phyloP scores from a whole-genome alignment of 30 jellyfish, hydroid and myxozoan species.

The Cassiopea andromeda region DNA sequence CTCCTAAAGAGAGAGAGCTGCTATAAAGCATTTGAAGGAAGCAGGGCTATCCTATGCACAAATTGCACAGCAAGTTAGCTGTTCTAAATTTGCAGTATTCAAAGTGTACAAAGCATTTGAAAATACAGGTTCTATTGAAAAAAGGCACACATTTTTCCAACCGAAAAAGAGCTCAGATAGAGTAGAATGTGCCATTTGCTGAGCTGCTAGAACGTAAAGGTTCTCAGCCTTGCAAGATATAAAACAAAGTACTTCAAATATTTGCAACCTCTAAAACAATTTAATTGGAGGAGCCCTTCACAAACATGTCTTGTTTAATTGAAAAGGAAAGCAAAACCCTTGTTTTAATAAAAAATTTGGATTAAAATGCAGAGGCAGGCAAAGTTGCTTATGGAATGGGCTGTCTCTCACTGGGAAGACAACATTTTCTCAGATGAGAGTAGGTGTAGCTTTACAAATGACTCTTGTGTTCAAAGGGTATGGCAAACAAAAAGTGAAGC shows the following conservation, averaged over 20 bases:
- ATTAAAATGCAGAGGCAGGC: background rate
- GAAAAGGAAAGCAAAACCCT: background rate
- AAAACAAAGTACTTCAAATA: background rate
- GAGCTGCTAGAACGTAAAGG: background rate
- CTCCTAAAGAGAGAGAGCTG: background rate
- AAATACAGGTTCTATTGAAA: constrained; percentile 4
- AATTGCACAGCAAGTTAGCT: constrained; percentile 8
- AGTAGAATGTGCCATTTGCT: background rate
- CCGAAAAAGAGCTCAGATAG: background rate
- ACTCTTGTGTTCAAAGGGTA: no score
- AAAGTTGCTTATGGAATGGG: background rate
- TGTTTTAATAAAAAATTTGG: background rate
- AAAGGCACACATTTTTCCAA: background rate
- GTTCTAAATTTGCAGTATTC: background rate
- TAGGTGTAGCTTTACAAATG: no score
- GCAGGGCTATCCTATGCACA: background rate
- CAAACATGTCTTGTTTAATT: background rate
- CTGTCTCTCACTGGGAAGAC: background rate
- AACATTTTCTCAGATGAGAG: no score
- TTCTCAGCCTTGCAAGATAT: background rate
- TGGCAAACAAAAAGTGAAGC: no score
- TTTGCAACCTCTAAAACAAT: background rate
- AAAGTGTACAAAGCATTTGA: background rate
- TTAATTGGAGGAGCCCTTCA: background rate
- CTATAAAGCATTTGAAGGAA: background rate